These are phyloP conservation scores for Scaptomyza reducta DNA, from an alignment of 2,888 invertebrate genomes.

Conservation along the genomic window DNA sequence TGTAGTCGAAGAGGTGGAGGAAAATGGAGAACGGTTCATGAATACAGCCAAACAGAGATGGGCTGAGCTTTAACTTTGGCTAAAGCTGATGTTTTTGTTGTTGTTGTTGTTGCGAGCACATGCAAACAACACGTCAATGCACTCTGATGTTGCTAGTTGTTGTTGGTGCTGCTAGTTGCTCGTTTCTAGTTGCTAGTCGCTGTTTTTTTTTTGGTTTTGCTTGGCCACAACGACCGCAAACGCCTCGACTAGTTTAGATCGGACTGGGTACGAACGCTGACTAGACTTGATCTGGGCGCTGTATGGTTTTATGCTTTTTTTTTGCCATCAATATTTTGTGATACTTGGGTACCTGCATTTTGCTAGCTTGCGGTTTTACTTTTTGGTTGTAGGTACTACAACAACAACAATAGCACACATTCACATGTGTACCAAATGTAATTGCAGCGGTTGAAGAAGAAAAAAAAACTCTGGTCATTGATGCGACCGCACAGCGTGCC, in stretches of 20 bases:
- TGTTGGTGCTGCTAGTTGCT: no score
- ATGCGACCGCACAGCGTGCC: constrained; percentile 65
- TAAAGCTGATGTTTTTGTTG: constrained; percentile 8
- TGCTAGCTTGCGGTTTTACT: constrained; percentile 39
- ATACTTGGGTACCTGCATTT: constrained; percentile 37
- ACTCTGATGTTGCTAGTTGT: constrained; percentile 54
- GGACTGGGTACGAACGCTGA: constrained; percentile 58
- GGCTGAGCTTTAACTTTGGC: constrained; percentile 47
- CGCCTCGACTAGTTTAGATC: constrained; percentile 78
- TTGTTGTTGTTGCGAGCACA: constrained; percentile 45
- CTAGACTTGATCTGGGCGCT: constrained; percentile 68
- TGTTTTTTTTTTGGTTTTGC: neutral
- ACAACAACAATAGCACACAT: constrained; percentile 32
- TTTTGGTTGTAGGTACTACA: constrained; percentile 28
- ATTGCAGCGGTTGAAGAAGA: constrained; percentile 40
- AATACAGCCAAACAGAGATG: constrained; percentile 38
- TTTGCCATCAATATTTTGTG: constrained; percentile 45
- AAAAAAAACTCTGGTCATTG: constrained; percentile 68
- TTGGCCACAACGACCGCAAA: constrained; percentile 61
- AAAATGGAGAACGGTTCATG: constrained; percentile 2
- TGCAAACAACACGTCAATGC: constrained; percentile 76
- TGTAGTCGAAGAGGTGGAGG: constrained; percentile 5
- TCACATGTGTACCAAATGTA: constrained; percentile 35
- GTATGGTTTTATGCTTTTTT: constrained; percentile 37
- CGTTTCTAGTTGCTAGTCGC: constrained; percentile 15